phyloP scores from a whole-genome alignment of 2,888 invertebrate genomes.

The Noctuana brunneofusca region DNA sequence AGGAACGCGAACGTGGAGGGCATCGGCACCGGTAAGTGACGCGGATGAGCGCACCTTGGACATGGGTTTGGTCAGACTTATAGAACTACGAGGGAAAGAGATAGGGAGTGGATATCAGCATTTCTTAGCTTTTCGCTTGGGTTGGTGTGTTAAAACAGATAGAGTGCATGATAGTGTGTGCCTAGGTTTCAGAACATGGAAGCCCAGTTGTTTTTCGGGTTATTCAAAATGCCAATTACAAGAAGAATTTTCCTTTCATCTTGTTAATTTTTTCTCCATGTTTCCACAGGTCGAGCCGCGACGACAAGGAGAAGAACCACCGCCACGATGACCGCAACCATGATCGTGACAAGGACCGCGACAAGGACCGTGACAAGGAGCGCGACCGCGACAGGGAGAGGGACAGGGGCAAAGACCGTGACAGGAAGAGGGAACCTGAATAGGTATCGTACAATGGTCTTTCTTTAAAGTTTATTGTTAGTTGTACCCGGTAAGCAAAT shows the following conservation, averaged over 20 bases:
- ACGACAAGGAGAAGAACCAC: constrained; percentile 43
- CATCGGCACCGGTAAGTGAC: constrained; percentile 49
- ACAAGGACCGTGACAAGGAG: constrained; percentile 37
- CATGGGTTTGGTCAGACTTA: too few relatives aligned
- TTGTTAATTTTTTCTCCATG: neutral
- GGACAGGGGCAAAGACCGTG: neutral
- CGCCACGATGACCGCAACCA: constrained; percentile 42
- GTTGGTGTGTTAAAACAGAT: too few relatives aligned
- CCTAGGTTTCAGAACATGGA: too few relatives aligned
- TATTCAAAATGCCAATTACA: too few relatives aligned
- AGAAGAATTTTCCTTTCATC: too few relatives aligned
- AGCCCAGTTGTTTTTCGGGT: too few relatives aligned
- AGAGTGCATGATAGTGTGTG: too few relatives aligned
- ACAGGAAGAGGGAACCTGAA: constrained; percentile 54
- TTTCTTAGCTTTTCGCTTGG: too few relatives aligned
- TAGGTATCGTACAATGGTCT: too few relatives aligned
- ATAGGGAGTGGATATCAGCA: too few relatives aligned
- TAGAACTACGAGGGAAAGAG: too few relatives aligned
- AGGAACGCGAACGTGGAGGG: constrained; percentile 64
- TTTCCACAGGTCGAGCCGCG: constrained; percentile 50
- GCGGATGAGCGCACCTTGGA: too few relatives aligned
- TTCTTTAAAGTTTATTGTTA: neutral
- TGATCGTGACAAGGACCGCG: constrained; percentile 38
- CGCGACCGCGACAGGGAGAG: constrained; percentile 55
- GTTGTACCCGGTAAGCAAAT: neutral